phyloP scores from a whole-genome alignment of 2,797 vertebrate species.

The Sebastes steindachneri region DNA sequence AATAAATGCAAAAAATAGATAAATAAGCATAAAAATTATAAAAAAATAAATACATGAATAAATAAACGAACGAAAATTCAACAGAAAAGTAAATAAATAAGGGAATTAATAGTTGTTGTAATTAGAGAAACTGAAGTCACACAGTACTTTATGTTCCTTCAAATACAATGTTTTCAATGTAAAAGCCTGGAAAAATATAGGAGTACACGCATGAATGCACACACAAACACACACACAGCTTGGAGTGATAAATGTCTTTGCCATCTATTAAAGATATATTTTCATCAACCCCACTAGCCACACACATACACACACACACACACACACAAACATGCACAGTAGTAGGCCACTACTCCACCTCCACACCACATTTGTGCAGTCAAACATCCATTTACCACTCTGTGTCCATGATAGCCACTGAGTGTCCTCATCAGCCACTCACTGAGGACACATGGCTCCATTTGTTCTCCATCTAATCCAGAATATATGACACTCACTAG shows the following conservation, averaged over 20 bases:
- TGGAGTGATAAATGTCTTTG: too few relatives aligned
- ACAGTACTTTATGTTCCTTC: background rate
- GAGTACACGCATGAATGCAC: background rate
- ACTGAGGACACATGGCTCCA: background rate
- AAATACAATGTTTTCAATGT: slow-evolving; percentile 27
- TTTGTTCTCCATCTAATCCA: background rate
- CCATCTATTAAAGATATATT: too few relatives aligned
- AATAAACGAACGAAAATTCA: too few relatives aligned
- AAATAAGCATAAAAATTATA: too few relatives aligned
- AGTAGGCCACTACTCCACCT: background rate
- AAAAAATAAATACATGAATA: too few relatives aligned
- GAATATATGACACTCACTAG: background rate
- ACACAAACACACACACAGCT: background rate
- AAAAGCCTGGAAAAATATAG: slow-evolving; percentile 13
- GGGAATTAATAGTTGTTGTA: background rate
- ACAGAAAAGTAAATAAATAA: too few relatives aligned
- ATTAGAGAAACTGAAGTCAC: background rate
- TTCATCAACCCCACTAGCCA: too few relatives aligned
- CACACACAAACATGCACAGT: too few relatives aligned
- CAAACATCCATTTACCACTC: background rate
- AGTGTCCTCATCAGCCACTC: background rate
- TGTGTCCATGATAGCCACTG: background rate
- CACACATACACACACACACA: background rate
- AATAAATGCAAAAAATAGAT: too few relatives aligned
- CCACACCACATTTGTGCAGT: background rate